Conservation (phyloP, 1,140 invertebrate species). For the Nymphalis io region DNA sequence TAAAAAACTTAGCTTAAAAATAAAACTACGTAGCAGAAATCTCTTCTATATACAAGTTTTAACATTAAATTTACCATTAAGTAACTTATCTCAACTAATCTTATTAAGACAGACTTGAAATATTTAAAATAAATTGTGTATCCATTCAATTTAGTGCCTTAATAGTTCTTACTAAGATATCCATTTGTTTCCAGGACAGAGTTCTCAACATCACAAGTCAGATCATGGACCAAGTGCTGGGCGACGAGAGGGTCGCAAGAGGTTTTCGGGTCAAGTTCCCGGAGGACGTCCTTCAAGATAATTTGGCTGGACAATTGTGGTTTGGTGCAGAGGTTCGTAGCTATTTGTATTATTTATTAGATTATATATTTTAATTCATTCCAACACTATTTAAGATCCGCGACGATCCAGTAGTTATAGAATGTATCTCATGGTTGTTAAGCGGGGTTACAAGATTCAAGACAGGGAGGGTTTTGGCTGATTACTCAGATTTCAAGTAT, state of each 20-base stretch:
- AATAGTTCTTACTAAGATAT: background rate
- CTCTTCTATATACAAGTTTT: no score
- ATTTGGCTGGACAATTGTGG: conserved; percentile 98
- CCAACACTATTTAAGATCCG: background rate
- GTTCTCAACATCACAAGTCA: conserved; percentile 95
- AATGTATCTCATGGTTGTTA: no score
- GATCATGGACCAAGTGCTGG: conserved; percentile 97
- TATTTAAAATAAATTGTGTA: no score
- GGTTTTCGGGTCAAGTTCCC: conserved; percentile 99
- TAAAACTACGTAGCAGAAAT: no score
- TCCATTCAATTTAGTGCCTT: background rate
- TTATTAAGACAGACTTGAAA: no score
- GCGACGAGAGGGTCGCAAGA: conserved; percentile 92
- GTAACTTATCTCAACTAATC: no score
- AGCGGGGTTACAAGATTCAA: no score
- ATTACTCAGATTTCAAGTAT: no score
- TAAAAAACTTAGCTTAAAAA: no score
- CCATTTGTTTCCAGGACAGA: conserved; percentile 82
- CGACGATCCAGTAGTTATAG: background rate
- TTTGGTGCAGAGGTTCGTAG: conserved; percentile 96
- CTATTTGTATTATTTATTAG: background rate
- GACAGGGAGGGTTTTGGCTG: no score
- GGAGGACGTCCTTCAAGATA: conserved; percentile 98
- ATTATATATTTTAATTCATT: background rate
- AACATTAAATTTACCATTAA: no score